Evolutionary conservation across 35 echinoderm and acorn worm species (phyloP).

Genomic region (Lytechinus pictus): DNA sequence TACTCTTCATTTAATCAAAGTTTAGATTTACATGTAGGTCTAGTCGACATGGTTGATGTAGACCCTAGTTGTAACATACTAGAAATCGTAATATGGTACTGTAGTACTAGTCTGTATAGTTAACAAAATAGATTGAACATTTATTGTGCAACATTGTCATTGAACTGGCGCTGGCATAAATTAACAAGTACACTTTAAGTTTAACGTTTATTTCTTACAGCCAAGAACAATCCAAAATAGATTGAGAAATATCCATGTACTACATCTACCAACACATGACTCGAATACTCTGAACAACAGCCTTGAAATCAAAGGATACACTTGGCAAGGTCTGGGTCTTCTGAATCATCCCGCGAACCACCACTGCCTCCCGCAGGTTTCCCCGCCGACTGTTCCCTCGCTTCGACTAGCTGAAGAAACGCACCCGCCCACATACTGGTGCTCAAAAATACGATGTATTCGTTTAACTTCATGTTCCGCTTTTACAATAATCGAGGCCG

Average conservation of each 20-base stretch:
- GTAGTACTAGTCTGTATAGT: no score
- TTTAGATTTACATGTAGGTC: no score
- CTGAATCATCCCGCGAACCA: not conserved
- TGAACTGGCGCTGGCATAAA: no score
- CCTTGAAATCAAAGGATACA: not conserved
- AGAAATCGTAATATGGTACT: no score
- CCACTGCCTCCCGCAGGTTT: not conserved
- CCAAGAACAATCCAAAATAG: no score
- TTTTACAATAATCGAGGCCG: not conserved
- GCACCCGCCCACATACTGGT: conserved; percentile 33
- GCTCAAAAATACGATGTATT: conserved; percentile 20
- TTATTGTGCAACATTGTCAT: no score
- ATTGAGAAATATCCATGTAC: not conserved
- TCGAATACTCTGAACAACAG: not conserved
- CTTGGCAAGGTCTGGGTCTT: not conserved
- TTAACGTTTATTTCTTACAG: no score
- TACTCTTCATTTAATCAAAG: no score
- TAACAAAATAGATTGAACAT: no score
- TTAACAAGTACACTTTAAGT: no score
- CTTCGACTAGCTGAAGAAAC: not conserved
- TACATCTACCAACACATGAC: not conserved
- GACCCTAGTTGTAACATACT: no score
- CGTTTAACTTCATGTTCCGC: not conserved
- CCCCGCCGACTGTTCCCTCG: conserved; percentile 11
- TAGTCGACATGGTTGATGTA: no score